These are phyloP conservation scores for Fringilla coelebs DNA, from an alignment of 2,797 vertebrate genomes.

Conservation along the genomic window DNA sequence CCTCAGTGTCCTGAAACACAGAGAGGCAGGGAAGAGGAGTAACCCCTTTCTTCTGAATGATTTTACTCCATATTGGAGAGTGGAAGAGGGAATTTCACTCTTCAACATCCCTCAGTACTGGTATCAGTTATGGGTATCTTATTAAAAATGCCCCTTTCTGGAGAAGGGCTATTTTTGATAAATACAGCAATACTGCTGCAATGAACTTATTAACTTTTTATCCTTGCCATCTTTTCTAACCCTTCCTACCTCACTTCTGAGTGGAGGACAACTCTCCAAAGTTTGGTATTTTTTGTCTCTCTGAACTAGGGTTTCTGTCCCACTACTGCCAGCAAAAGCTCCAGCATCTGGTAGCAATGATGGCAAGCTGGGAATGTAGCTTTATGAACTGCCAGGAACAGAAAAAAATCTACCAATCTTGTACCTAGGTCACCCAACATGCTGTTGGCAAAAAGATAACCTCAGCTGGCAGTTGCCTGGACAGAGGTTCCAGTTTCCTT, in stretches of 20 bases:
- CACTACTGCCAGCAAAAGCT: neutral
- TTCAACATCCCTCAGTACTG: neutral
- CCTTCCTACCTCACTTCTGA: neutral
- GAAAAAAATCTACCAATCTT: neutral
- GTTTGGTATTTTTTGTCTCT: neutral
- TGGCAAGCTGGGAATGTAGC: neutral
- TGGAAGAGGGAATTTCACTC: neutral
- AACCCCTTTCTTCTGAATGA: neutral
- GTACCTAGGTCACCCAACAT: neutral
- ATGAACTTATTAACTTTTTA: neutral
- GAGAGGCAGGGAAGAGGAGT: neutral
- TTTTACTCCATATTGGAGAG: neutral
- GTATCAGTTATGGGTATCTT: neutral
- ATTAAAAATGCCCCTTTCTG: neutral
- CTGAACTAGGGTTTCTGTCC: neutral
- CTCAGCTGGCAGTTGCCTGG: neutral
- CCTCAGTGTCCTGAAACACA: conserved; percentile 64
- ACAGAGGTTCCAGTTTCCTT: neutral
- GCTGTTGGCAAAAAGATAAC: neutral
- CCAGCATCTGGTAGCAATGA: neutral
- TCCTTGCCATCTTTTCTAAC: neutral
- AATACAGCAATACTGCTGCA: neutral
- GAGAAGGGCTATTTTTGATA: neutral
- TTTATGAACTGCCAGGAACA: neutral
- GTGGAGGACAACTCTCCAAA: neutral